Conservation (phyloP, 2,113 vertebrate species). For the Epinephelus cyanopodus region DNA sequence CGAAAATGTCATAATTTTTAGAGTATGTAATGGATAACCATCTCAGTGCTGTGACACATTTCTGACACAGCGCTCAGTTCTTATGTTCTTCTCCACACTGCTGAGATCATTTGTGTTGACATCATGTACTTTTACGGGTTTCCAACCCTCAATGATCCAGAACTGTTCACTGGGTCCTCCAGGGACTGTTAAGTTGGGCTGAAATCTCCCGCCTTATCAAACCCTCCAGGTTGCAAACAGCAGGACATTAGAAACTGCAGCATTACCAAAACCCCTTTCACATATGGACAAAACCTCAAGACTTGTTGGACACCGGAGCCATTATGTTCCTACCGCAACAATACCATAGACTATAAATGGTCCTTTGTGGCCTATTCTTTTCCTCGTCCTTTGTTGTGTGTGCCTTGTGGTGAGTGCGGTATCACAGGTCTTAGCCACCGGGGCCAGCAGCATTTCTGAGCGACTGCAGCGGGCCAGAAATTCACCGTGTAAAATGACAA, state of each 20-base stretch:
- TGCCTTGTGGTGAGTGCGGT: conserved; percentile 65
- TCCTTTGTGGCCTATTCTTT: conserved; percentile 74
- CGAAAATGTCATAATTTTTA: conserved; percentile 14
- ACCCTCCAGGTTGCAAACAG: conserved; percentile 64
- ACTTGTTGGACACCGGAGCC: conserved; percentile 62
- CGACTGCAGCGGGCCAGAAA: conserved; percentile 68
- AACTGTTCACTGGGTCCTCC: conserved; percentile 70
- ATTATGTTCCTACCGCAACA: conserved; percentile 70
- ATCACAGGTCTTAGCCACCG: conserved; percentile 65
- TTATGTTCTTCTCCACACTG: conserved; percentile 42
- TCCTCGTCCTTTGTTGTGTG: conserved; percentile 60
- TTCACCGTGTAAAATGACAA: conserved; percentile 65
- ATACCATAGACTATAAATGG: conserved; percentile 71
- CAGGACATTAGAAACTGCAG: conserved; percentile 57
- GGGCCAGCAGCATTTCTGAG: conserved; percentile 67
- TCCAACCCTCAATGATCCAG: conserved; percentile 74
- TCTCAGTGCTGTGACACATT: conserved; percentile 21
- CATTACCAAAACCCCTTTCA: conserved; percentile 60
- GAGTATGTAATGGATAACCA: conserved; percentile 36
- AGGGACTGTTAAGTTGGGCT: conserved; percentile 70
- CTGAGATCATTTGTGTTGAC: conserved; percentile 68
- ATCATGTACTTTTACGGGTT: conserved; percentile 68
- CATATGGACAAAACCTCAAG: conserved; percentile 58
- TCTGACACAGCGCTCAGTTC: conserved; percentile 32
- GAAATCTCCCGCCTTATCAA: conserved; percentile 70